Evolutionary conservation across 2,888 invertebrate genomes (phyloP).

Genomic region (Aricia artaxerxes): DNA sequence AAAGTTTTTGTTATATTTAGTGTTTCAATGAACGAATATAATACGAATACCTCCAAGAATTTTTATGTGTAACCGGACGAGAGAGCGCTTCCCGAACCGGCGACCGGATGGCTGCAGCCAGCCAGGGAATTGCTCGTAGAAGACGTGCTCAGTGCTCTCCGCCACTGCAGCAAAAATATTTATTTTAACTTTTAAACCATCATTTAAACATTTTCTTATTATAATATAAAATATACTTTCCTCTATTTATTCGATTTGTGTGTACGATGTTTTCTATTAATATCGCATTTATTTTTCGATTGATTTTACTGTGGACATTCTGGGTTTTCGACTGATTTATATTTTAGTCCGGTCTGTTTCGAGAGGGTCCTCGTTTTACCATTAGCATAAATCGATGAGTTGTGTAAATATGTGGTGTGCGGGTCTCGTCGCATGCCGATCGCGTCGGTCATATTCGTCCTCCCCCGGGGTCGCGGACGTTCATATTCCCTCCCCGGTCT

Average conservation of each 20-base stretch:
- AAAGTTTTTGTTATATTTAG: neutral
- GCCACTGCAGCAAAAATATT: neutral
- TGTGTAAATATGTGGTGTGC: neutral
- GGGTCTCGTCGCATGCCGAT: slow-evolving; percentile 3
- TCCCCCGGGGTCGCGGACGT: neutral
- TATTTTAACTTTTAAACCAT: neutral
- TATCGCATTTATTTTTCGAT: neutral
- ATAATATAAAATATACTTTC: neutral
- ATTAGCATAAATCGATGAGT: slow-evolving; percentile 12
- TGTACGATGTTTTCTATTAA: neutral
- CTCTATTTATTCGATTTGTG: neutral
- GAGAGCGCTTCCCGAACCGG: neutral
- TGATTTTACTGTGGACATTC: neutral
- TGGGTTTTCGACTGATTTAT: neutral
- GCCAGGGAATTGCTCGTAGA: neutral
- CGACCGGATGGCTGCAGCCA: slow-evolving; percentile 5
- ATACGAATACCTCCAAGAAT: neutral
- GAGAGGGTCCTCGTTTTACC: neutral
- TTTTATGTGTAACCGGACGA: neutral
- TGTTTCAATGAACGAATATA: neutral
- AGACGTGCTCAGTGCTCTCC: neutral
- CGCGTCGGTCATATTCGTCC: neutral
- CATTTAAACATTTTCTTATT: neutral
- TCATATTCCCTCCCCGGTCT: neutral
- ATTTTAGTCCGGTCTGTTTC: neutral